These are phyloP conservation scores for Xestia sexstrigata DNA, from an alignment of 2,888 invertebrate genomes.

Conservation along the genomic window DNA sequence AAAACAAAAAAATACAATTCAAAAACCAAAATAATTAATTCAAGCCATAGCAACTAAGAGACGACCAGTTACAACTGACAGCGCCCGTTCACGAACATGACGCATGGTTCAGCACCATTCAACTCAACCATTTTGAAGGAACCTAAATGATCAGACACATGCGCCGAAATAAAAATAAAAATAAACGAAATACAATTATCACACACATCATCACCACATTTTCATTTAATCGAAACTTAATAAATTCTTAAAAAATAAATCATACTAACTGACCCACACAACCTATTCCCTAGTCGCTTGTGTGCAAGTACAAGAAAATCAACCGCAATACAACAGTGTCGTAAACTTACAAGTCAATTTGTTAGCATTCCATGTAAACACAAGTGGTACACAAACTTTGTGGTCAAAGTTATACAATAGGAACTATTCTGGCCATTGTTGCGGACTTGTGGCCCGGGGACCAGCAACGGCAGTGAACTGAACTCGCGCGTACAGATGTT, in stretches of 20 bases:
- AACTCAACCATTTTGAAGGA: too few relatives aligned
- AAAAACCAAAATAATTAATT: too few relatives aligned
- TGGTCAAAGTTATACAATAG: slow-evolving; percentile 70
- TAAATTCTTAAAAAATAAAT: neutral
- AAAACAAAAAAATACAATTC: too few relatives aligned
- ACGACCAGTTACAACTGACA: too few relatives aligned
- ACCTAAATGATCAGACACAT: too few relatives aligned
- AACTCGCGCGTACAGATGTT: slow-evolving; percentile 45
- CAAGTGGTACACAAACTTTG: slow-evolving; percentile 63
- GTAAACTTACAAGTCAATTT: slow-evolving; percentile 70
- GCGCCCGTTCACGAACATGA: too few relatives aligned
- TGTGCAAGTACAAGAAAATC: slow-evolving; percentile 47
- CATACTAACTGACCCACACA: slow-evolving; percentile 17
- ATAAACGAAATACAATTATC: too few relatives aligned
- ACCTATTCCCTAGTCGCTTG: slow-evolving; percentile 20
- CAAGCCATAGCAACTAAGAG: too few relatives aligned
- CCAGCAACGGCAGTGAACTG: slow-evolving; percentile 45
- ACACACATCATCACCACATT: too few relatives aligned
- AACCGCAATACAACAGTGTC: slow-evolving; percentile 33
- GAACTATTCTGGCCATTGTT: slow-evolving; percentile 68
- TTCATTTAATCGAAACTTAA: too few relatives aligned
- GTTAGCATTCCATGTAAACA: slow-evolving; percentile 71
- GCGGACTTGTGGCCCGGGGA: slow-evolving; percentile 50
- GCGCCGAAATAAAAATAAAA: too few relatives aligned
- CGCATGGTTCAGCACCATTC: too few relatives aligned